These are phyloP conservation scores for Bambusicola thoracicus DNA, from an alignment of 2,113 vertebrate genomes.

Conservation along the genomic window DNA sequence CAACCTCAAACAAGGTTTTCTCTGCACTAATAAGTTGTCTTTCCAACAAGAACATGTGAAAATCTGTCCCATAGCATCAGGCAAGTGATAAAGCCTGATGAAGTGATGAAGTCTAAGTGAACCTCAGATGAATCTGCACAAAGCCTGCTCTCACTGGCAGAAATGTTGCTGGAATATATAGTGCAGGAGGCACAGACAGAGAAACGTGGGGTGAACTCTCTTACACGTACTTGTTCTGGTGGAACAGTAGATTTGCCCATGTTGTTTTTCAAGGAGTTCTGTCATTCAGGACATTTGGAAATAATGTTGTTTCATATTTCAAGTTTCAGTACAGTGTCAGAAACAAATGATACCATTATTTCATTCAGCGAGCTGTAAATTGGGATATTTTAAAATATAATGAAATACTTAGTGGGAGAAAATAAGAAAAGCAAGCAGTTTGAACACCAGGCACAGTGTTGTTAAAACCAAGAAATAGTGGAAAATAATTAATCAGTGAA, in stretches of 20 bases:
- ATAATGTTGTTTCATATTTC: background rate
- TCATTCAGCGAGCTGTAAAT: background rate
- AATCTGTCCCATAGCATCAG: background rate
- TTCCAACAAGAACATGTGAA: background rate
- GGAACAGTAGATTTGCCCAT: background rate
- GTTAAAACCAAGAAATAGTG: background rate
- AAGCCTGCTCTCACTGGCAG: background rate
- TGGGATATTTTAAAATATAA: constrained; percentile 6
- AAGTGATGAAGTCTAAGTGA: background rate
- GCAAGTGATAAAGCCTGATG: background rate
- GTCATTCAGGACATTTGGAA: background rate
- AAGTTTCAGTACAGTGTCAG: background rate
- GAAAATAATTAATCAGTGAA: constrained; percentile 16
- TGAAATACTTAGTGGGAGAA: background rate
- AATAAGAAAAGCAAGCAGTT: background rate
- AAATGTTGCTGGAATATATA: background rate
- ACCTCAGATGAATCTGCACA: background rate
- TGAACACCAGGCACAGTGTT: background rate
- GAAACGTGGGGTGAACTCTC: background rate
- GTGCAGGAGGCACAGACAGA: background rate
- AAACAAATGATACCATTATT: constrained; percentile 42
- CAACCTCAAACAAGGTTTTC: background rate
- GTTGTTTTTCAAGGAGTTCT: constrained; percentile 2
- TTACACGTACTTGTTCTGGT: background rate
- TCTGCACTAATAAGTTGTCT: background rate